These are phyloP conservation scores for Brachypalpus laphriformis DNA, from an alignment of 2,888 invertebrate species.

Conservation along the genomic window DNA sequence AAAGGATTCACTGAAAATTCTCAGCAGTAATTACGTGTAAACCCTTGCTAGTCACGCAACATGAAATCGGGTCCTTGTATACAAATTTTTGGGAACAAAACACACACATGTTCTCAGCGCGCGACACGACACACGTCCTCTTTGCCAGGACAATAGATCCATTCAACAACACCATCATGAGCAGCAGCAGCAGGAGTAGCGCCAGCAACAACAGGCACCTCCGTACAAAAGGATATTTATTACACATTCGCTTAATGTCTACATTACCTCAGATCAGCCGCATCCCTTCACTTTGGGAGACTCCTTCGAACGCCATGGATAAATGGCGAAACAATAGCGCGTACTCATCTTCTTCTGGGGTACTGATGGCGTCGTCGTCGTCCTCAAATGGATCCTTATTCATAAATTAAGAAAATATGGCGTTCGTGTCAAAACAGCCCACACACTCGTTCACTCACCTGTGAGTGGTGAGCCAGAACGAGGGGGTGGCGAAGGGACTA, in stretches of 20 bases:
- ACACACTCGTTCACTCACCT: conserved; percentile 43
- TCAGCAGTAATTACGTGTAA: conserved; percentile 57
- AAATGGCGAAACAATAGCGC: conserved; percentile 62
- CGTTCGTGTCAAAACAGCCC: conserved; percentile 66
- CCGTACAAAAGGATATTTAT: conserved; percentile 61
- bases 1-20: conserved; percentile 44
- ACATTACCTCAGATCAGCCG: conserved; percentile 58
- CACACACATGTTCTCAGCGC: background rate
- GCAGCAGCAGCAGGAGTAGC: background rate
- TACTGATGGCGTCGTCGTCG: background rate
- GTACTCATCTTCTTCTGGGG: conserved; percentile 44
- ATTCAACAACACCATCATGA: background rate
- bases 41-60: conserved; percentile 46
- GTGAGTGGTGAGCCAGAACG: background rate
- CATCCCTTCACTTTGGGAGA: conserved; percentile 25
- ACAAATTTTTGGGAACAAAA: conserved; percentile 27
- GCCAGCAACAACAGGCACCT: conserved; percentile 4
- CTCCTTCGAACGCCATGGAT: conserved; percentile 18
- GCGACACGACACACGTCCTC: conserved; percentile 4
- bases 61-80: background rate
- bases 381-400: conserved; percentile 60
- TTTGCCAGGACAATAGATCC: conserved; percentile 42
- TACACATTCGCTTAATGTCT: conserved; percentile 69
- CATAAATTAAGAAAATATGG: conserved; percentile 71
- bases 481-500: background rate